These are phyloP conservation scores for Cerastis rubricosa DNA, from an alignment of 2,888 invertebrate species.

Conservation along the genomic window DNA sequence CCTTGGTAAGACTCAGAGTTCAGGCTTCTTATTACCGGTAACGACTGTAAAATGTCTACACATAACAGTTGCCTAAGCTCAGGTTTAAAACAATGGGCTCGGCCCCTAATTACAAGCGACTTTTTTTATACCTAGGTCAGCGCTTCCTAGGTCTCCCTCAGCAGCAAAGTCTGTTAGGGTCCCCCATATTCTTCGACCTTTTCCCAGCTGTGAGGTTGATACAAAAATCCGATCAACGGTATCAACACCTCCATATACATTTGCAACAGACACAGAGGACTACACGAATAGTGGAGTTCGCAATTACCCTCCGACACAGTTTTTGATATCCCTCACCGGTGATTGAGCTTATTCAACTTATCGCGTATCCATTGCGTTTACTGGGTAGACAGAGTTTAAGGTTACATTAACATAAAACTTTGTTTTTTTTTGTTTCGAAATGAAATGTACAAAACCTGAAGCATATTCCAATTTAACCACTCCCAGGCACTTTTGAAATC, in stretches of 20 bases:
- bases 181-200: no score
- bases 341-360: slow-evolving; percentile 57
- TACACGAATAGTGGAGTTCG: slow-evolving; percentile 27
- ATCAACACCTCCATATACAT: slow-evolving; percentile 20
- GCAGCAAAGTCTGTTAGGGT: not conserved
- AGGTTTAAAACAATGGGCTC: not conserved
- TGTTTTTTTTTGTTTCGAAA: not conserved
- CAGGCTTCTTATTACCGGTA: not conserved
- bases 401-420: not conserved
- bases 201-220: not conserved
- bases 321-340: slow-evolving; percentile 52
- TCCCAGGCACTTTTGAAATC: no score
- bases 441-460: not conserved
- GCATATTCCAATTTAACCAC: not conserved
- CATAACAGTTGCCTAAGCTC: not conserved
- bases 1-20: not conserved
- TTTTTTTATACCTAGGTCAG: not conserved
- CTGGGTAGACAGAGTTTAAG: slow-evolving; percentile 10
- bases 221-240: slow-evolving; percentile 1
- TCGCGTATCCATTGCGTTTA: not conserved
- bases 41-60: not conserved
- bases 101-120: not conserved
- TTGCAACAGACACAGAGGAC: not conserved
- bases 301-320: slow-evolving; percentile 52
- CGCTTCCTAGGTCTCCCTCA: not conserved